phyloP scores from a whole-genome alignment of 2,888 invertebrate species.

The Aleiodes alternator region DNA sequence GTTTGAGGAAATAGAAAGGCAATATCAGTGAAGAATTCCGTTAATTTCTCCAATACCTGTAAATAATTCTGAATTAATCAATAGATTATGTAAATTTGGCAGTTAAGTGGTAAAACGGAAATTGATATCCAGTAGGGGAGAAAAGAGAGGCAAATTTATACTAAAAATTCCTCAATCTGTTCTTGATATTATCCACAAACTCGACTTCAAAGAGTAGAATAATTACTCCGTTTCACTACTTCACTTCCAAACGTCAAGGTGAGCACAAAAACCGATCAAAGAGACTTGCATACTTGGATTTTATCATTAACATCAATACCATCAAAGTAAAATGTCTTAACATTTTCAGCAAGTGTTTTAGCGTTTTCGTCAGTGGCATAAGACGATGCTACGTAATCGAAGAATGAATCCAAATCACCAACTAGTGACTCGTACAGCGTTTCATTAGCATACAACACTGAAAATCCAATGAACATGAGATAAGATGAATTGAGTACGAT shows the following conservation, averaged over 20 bases:
- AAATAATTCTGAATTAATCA: conserved; percentile 7
- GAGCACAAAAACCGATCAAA: not conserved
- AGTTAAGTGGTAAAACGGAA: no score
- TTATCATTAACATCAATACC: conserved; percentile 40
- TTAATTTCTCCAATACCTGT: conserved; percentile 51
- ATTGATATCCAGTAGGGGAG: no score
- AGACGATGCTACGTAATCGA: conserved; percentile 26
- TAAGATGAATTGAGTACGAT: conserved; percentile 1
- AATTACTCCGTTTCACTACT: no score
- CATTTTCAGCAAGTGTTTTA: conserved; percentile 5
- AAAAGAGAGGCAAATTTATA: no score
- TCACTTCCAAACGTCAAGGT: no score
- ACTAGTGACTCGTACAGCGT: conserved; percentile 44
- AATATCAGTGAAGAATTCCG: conserved; percentile 50
- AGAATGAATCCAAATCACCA: conserved; percentile 36
- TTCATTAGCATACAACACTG: conserved; percentile 49
- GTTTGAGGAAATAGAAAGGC: conserved; percentile 53
- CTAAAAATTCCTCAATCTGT: no score
- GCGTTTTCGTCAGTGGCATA: conserved; percentile 31
- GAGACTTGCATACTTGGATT: conserved; percentile 44
- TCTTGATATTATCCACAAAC: no score
- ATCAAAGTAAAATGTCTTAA: conserved; percentile 51
- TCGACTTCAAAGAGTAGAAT: not conserved
- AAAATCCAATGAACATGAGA: not conserved
- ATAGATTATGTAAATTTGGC: no score